Conservation (phyloP, 2,888 invertebrate species). For the Limenitis camilla region DNA sequence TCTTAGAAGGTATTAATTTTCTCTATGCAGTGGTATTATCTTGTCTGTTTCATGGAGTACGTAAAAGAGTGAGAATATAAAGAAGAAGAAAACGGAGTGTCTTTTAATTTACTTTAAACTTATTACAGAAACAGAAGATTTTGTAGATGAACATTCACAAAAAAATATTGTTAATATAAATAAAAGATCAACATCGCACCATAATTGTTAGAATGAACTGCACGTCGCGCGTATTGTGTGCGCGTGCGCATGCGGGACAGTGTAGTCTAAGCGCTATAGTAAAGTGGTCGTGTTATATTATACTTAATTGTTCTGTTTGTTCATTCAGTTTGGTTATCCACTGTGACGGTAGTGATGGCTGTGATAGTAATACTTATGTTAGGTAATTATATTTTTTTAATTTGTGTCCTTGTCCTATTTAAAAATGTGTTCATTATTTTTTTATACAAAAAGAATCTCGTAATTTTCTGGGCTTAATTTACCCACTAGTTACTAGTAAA, state of each 20-base stretch:
- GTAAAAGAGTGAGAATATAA: too few species aligned
- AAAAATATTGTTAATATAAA: not conserved
- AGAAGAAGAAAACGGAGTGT: too few species aligned
- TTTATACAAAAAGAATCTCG: not conserved
- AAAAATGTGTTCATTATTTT: not conserved
- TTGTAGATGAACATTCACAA: too few species aligned
- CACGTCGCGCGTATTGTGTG: slow-evolving; percentile 17
- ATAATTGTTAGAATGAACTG: slow-evolving; percentile 15
- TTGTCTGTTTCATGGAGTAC: too few species aligned
- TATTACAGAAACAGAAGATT: too few species aligned
- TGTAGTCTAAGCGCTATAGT: slow-evolving; percentile 24
- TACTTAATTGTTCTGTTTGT: slow-evolving; percentile 20
- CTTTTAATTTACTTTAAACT: not conserved
- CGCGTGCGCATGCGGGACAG: slow-evolving; percentile 31
- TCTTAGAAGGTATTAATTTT: too few species aligned
- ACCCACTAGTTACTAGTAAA: too few species aligned
- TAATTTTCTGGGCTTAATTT: not conserved
- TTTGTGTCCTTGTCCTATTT: too few species aligned
- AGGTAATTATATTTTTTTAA: slow-evolving; percentile 1
- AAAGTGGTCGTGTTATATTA: slow-evolving; percentile 27
- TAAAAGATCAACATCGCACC: slow-evolving; percentile 10
- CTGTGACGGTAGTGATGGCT: slow-evolving; percentile 26
- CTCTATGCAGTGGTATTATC: too few species aligned
- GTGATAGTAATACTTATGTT: slow-evolving; percentile 1
- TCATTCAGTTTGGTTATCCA: slow-evolving; percentile 25